Base-by-base conservation (phyloP, 2,888 invertebrate genomes). In the Euclidia mi region DNA sequence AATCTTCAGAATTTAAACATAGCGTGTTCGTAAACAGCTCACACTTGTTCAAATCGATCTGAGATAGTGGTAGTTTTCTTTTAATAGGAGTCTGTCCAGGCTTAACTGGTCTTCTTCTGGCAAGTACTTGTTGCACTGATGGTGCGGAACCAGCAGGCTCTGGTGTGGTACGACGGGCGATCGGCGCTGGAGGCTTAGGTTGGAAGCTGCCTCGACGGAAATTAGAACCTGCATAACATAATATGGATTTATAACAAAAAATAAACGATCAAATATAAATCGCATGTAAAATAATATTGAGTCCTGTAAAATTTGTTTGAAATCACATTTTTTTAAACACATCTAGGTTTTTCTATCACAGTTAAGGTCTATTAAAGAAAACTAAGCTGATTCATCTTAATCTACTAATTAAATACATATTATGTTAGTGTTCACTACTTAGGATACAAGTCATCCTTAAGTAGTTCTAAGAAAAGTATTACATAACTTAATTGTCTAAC, bases 1-100 rank as follows among this genome's bases (percentile, higher is more conserved):
- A 98, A 81, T 97, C 96, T 7, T 95, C 95, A 15, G 96, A 95
- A 62, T 96, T 96, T 46, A 97, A 90, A 81, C 97, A 98, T 74
- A 98, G 92, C 1, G 96, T 96, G 73, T 96, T 96, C 2, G 96
- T 96, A 76, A 97, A 97, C 62, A 96, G 95, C 76, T 96, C 96
- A 78, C 97, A 96, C 45, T 94, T 95, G 73, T 71, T 86, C 50
- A 78, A 90, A 65, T 89, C 90, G 0, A 56, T 60, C 2, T 65
- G 41, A n/a, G 71, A 47, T 51, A 56, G 44, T 0, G 82, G 88
- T 12, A 87, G 91, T 62, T 89, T 92, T 57, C 88, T 81, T 12
- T 56, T 56, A 6, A 34, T 40, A 3, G 56, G 45, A 4, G n/a
- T 29, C 11, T 50, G 44, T 45, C 40, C 45, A 2, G 84, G 78